Percentiles rank a stretch among this genome's conserved stretches.
Conservation (phyloP, 2,888 invertebrate species). For the Drosophila neonasuta region DNA sequence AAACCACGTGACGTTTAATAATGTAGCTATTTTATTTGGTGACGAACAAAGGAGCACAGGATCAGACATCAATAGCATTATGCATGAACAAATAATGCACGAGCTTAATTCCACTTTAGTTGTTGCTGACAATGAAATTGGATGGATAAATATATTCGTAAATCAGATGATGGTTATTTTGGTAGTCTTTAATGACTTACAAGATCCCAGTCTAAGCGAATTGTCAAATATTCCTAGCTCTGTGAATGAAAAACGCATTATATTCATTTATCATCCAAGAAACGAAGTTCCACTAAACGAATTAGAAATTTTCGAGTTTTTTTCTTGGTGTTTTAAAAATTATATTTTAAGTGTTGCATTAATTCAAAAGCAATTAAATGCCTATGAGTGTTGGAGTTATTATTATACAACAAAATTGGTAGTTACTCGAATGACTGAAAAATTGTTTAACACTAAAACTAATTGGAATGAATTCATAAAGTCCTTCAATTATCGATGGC, state of each 20-base stretch:
- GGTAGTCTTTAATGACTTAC: not conserved
- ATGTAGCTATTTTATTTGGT: not conserved
- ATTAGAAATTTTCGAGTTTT: not conserved
- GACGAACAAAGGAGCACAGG: not conserved
- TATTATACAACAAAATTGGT: not conserved
- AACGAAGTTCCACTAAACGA: not conserved
- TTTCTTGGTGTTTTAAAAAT: not conserved
- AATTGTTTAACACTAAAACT: too few relatives aligned
- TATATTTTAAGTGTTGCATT: not conserved
- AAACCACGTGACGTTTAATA: not conserved
- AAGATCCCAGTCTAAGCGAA: not conserved
- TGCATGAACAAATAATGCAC: not conserved
- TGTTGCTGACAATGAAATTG: not conserved
- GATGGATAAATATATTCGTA: too few relatives aligned
- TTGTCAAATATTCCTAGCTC: not conserved
- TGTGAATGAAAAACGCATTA: rapidly evolving
- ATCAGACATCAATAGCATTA: not conserved
- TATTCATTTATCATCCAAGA: slow-evolving; percentile 2
- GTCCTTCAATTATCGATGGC: not conserved
- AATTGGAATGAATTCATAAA: not conserved
- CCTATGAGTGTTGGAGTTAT: not conserved
- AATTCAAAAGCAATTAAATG: not conserved
- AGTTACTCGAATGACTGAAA: not conserved
- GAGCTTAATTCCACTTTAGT: not conserved
- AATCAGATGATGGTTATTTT: not conserved